Conservation (phyloP, 1,140 invertebrate species). For the Lordiphosa stackelbergi region DNA sequence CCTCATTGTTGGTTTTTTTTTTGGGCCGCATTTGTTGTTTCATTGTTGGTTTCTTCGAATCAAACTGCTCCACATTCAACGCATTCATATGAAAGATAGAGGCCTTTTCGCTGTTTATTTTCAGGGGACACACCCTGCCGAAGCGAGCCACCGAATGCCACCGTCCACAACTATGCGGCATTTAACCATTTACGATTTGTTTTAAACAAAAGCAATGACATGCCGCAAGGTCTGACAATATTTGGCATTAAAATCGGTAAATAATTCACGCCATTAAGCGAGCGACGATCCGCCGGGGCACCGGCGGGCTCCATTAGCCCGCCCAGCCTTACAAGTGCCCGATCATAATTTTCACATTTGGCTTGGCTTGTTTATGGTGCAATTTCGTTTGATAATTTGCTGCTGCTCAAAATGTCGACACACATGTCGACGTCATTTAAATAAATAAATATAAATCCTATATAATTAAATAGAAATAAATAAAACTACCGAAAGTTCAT, state of each 20-base stretch:
- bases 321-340: constrained; percentile 30
- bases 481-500: constrained; percentile 41
- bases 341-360: constrained; percentile 56
- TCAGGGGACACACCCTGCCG: constrained; percentile 57
- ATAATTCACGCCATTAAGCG: constrained; percentile 70
- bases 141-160: constrained; percentile 56
- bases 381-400: constrained; percentile 61
- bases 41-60: constrained; percentile 71
- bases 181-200: constrained; percentile 71
- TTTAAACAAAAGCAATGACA: constrained; percentile 71
- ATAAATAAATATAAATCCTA: constrained; percentile 49
- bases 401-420: constrained; percentile 49
- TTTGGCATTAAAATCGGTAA: constrained; percentile 72
- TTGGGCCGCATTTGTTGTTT: constrained; percentile 52
- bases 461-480: constrained; percentile 36
- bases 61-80: constrained; percentile 73
- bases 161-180: constrained; percentile 62
- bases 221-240: constrained; percentile 50
- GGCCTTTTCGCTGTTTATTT: constrained; percentile 55
- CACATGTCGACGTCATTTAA: constrained; percentile 45
- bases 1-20: constrained; percentile 36
- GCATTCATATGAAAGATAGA: constrained; percentile 46
- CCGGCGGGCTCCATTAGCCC: constrained; percentile 37
- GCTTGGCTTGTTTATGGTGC: constrained; percentile 56
- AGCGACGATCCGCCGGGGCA: constrained; percentile 51